A percentile compares a stretch with the other conserved stretches of the same genome.
Conservation (phyloP, 1,140 invertebrate genomes). For the Lasaia peninsularis region DNA sequence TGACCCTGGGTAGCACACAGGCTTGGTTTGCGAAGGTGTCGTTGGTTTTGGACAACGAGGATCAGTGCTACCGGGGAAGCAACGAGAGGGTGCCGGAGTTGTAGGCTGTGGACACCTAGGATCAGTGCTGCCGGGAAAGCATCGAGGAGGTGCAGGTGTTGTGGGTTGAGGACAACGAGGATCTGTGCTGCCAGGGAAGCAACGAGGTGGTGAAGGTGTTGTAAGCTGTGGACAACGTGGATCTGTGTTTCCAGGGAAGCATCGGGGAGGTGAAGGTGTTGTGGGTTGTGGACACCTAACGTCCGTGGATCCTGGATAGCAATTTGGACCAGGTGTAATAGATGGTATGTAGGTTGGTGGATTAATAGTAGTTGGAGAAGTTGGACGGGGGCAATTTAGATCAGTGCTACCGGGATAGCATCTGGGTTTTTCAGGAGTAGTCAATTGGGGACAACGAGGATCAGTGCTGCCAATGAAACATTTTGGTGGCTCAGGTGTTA, state of each 20-base stretch:
- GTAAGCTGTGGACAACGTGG: constrained; percentile 58
- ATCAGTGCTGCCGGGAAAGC: constrained; percentile 67
- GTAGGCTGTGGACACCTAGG: constrained; percentile 37
- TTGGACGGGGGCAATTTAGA: constrained; percentile 57
- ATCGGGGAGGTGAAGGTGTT: constrained; percentile 39
- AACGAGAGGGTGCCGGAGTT: too few relatives aligned
- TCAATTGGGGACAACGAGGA: constrained; percentile 35
- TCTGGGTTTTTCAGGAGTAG: constrained; percentile 30
- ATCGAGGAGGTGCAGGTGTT: constrained; percentile 41
- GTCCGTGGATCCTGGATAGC: constrained; percentile 41
- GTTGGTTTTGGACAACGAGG: too few relatives aligned
- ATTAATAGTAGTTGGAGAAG: constrained; percentile 26
- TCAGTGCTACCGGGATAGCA: constrained; percentile 60
- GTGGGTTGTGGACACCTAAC: constrained; percentile 51
- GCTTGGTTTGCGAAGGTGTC: too few relatives aligned
- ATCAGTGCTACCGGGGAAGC: too few relatives aligned
- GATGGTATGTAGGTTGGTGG: not conserved
- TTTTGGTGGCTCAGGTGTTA: constrained; percentile 31
- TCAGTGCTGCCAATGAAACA: constrained; percentile 55
- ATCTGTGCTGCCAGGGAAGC: constrained; percentile 67
- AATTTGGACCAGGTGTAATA: constrained; percentile 22
- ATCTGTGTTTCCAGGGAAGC: constrained; percentile 67
- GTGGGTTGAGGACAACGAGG: constrained; percentile 37
- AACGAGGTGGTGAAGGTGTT: constrained; percentile 33
- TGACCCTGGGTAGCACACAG: constrained; percentile 20